Evolutionary conservation across 2,797 vertebrate genomes (phyloP), one percentile per base, ranked within the genome.

Genomic region (Acanthurus leucopareius): DNA sequence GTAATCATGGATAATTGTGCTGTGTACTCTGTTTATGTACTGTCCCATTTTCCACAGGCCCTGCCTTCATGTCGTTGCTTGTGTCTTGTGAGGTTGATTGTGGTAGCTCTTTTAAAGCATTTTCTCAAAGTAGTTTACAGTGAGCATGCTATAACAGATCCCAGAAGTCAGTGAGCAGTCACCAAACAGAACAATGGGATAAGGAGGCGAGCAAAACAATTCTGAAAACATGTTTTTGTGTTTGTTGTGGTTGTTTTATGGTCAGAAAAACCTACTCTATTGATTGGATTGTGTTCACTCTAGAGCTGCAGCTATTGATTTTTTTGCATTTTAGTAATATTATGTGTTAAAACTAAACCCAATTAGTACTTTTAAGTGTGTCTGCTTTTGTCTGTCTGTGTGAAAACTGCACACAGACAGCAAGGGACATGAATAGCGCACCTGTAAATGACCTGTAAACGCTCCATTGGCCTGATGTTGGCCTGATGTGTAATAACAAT

Each of bases 41-140:
- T 56, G 38, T 61, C n/a, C 10, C 1, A 1, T n/a, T 66, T 56
- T 61, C 42, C 64, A 14, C 35, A 8, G 17, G 15, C 54, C 11
- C 25, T n/a, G n/a, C n/a, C n/a, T n/a, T n/a, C n/a, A n/a, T n/a
- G n/a, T n/a, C n/a, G 67, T 15, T 54, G 61, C 47, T 20, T 66
- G 14, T 38, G 22, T 61, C 45, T 66, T 61, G 49, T 56, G 32
- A 52, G 48, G 59, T 38, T 52, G 42, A 68, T 51, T 64, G 62
- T 32, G 14, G 58, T 66, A 10, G 65, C 45, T 57, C 14, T 61
- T 69, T 45, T 49, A 54, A 58, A 28, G 40, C 45, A 60, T 60
- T n/a, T 42, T 77, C 2, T 48, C 38, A 32, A 22, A 59, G 42
- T 25, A 20, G 42, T 35, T 56, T 35, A 28, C 11, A 35, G 45